Evolutionary conservation across 1,140 invertebrate species (phyloP).

Genomic region (Dolichoris vasculosae): DNA sequence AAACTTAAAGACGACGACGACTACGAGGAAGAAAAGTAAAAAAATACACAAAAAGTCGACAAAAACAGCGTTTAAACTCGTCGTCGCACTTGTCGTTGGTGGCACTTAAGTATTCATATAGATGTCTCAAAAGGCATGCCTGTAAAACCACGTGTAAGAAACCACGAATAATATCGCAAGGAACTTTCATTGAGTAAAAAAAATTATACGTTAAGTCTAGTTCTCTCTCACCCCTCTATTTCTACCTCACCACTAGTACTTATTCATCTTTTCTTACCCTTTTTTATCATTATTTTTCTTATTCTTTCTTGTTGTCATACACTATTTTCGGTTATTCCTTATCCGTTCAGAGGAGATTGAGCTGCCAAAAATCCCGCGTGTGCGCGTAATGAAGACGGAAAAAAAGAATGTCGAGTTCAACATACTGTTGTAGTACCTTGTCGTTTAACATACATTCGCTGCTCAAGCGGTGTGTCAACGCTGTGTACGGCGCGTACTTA

Average conservation of each 20-base stretch:
- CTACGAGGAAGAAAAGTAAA: not conserved
- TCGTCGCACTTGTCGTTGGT: not conserved
- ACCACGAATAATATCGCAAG: not conserved
- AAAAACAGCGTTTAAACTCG: not conserved
- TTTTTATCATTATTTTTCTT: not conserved
- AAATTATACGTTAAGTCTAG: not conserved
- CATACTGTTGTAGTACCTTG: not conserved
- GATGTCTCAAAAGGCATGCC: not conserved
- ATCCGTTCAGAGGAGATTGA: not conserved
- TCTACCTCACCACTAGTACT: not conserved
- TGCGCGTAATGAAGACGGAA: not conserved
- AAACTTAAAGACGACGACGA: not conserved
- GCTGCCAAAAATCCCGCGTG: not conserved
- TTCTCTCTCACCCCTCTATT: not conserved
- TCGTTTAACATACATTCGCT: not conserved
- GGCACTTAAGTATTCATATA: not conserved
- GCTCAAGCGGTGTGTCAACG: not conserved
- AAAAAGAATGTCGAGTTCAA: constrained; percentile 11
- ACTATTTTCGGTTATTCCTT: not conserved
- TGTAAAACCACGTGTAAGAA: not conserved
- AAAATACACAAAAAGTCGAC: not conserved
- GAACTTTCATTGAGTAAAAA: not conserved
- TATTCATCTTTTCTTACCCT: too few relatives aligned
- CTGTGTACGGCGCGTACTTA: not conserved
- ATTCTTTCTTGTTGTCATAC: not conserved